These are phyloP conservation scores for Caenorhabditis sp. DNA, from an alignment of 2,888 invertebrate genomes.

Conservation along the genomic window DNA sequence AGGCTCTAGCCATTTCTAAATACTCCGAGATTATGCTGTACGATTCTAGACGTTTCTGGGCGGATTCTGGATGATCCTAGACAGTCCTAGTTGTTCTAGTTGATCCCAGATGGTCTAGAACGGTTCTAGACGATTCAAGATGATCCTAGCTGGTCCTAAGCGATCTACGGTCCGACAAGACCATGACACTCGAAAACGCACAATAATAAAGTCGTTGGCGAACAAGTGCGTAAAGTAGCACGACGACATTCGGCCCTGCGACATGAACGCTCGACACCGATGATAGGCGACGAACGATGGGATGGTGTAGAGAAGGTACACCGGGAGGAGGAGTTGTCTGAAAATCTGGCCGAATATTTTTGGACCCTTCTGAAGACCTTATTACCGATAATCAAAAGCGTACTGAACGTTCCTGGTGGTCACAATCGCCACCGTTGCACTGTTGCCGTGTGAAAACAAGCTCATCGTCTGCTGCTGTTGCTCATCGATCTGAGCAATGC, in stretches of 20 bases:
- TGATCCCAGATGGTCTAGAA: no score
- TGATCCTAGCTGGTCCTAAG: no score
- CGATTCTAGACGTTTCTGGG: no score
- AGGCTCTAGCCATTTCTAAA: no score
- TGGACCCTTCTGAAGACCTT: background rate
- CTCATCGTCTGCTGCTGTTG: background rate
- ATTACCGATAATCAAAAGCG: slow-evolving; percentile 37
- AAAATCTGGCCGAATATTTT: no score
- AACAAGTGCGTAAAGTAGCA: no score
- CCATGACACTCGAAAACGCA: slow-evolving; percentile 3
- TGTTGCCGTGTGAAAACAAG: background rate
- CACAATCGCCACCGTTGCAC: background rate
- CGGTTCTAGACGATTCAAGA: no score
- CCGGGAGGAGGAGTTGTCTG: slow-evolving; percentile 49
- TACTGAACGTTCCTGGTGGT: background rate
- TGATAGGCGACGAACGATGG: slow-evolving; percentile 52
- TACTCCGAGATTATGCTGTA: no score
- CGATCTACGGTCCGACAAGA: no score
- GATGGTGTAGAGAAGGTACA: slow-evolving; percentile 48
- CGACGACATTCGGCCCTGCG: background rate
- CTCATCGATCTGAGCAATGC: background rate
- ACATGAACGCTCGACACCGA: slow-evolving; percentile 38
- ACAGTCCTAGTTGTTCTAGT: no score
- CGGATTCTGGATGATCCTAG: no score
- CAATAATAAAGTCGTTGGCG: slow-evolving; percentile 54